These are phyloP conservation scores for Rhinolophus ferrumequinum DNA, from an alignment of 2,113 vertebrate genomes.

Conservation along the genomic window DNA sequence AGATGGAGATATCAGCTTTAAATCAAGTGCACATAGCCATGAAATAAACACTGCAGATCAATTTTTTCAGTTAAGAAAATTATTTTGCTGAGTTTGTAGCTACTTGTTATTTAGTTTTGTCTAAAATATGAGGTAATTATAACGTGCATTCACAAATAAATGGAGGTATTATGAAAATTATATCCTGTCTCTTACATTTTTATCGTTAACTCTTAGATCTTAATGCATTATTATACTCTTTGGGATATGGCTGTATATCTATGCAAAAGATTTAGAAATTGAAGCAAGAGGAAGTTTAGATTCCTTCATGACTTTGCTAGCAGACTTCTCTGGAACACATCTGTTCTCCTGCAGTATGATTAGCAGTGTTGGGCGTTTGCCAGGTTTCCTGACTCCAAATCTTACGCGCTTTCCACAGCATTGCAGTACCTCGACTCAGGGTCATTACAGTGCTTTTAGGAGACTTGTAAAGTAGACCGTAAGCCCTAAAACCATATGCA, in stretches of 20 bases:
- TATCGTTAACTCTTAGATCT: neutral
- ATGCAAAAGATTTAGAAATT: neutral
- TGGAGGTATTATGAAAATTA: neutral
- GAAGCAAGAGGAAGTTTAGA: neutral
- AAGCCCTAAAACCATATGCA: neutral
- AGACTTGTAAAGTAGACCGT: neutral
- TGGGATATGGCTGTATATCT: neutral
- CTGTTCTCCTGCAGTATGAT: neutral
- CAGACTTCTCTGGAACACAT: neutral
- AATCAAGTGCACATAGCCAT: neutral
- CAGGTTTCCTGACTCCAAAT: neutral
- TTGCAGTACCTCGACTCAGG: neutral
- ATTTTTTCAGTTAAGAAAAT: constrained; percentile 40
- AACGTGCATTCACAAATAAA: constrained; percentile 1
- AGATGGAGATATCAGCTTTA: neutral
- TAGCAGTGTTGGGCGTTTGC: neutral
- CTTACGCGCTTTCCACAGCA: neutral
- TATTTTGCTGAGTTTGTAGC: constrained; percentile 22
- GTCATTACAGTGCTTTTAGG: neutral
- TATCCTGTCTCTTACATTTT: neutral
- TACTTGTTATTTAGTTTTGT: neutral
- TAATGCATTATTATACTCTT: neutral
- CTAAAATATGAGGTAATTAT: constrained; percentile 26
- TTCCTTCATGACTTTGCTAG: neutral
- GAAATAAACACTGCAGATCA: neutral